Base-by-base conservation (phyloP, 37 sponge, comb jelly and placozoan species). In the Agelas oroides region DNA sequence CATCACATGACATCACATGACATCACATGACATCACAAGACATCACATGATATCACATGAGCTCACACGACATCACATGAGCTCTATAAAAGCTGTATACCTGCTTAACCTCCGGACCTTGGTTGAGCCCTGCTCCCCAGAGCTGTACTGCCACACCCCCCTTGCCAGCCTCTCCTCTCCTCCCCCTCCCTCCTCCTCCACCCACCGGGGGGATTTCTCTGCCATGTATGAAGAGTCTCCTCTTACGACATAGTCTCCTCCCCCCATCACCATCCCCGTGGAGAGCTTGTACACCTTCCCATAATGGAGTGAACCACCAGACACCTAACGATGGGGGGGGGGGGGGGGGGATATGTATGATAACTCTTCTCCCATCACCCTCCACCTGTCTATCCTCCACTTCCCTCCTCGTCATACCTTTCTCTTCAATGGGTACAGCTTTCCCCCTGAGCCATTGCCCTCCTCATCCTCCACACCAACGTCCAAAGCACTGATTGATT, bases 221-320 rank as follows among this genome's bases (percentile, higher is more conserved):
- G 78, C 73, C 61, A 87, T 79, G 55, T 87, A 87, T 35, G 73
- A 79, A 15, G 79, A 71, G 59, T 79, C 80, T 21, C 87, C 87
- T 1, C 64, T 40, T 17, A 87, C 64, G 13, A 75, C 73, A 78
- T 87, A 87, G 54, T 87, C 87, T 17, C 87, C 80, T 34, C 54
- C 46, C 19, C 46, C 40, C 20, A 35, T 23, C 31, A 35, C n/a
- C 20, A 8, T 40, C 6, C 80, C 68, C 28, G 59, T 18, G 5
- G 73, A 36, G 60, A 62, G 76, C 33, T 75, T 75, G 76, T 28
- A 75, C 5, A 55, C 55, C 14, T 52, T 20, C 24, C 76, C 59
- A n/a, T 6, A 14, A 1, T 75, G 76, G 19, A 56, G 32, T 1
- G 31, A 27, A 46, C 46, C 8, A 46, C 46, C 39, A 71, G 38